A percentile compares a stretch with the other conserved stretches of the same genome.
Conservation (phyloP, 2,113 vertebrate species). For the Cryptotis parvus region DNA sequence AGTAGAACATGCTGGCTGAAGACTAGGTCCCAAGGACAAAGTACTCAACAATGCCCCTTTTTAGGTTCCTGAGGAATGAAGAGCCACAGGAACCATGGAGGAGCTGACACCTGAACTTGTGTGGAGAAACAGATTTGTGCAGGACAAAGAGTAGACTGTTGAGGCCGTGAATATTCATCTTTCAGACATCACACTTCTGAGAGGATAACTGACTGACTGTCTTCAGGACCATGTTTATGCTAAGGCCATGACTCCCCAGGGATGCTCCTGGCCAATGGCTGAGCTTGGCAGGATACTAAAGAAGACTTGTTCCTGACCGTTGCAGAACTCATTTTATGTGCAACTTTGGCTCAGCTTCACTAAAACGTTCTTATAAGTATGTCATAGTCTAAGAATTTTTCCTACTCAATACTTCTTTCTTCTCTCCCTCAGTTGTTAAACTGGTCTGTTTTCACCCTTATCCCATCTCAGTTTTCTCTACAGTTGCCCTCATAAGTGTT, state of each 20-base stretch:
- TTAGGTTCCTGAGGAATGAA: neutral
- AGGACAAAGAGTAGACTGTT: neutral
- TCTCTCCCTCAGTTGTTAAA: neutral
- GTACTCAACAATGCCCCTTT: no score
- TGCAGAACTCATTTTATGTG: neutral
- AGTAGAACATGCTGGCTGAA: no score
- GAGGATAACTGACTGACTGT: neutral
- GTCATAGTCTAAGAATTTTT: neutral
- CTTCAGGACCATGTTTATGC: neutral
- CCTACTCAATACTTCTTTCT: neutral
- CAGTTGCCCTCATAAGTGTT: neutral
- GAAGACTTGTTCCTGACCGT: neutral
- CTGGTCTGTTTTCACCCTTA: neutral
- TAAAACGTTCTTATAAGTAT: neutral
- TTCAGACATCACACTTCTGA: neutral
- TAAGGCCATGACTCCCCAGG: neutral
- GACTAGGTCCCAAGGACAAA: neutral
- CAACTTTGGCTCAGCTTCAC: neutral
- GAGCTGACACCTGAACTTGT: slow-evolving; percentile 2
- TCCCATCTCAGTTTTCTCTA: neutral
- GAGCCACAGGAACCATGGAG: neutral
- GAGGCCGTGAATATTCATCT: neutral
- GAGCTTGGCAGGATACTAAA: neutral
- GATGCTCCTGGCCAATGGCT: neutral
- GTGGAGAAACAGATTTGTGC: neutral